Base-by-base conservation (phyloP, 1,140 invertebrate genomes). In the Cydia fagiglandana region DNA sequence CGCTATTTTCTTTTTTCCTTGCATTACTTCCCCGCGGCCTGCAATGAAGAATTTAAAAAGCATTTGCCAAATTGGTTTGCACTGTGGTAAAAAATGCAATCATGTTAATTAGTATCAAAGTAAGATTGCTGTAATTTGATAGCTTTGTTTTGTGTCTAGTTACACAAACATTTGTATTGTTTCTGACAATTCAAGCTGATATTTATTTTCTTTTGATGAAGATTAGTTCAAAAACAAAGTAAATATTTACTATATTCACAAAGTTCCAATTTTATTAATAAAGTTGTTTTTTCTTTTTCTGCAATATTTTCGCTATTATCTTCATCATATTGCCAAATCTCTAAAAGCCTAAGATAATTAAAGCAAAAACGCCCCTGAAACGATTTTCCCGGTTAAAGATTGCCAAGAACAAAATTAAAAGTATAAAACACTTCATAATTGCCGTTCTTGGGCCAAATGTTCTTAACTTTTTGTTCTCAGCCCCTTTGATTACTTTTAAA, bases 401-500 rank as follows among this genome's bases (percentile, higher is more conserved):
- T 84, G 78, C 73, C 77, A 81, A 81, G 77, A 83, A 82, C 81
- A 79, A 86, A 86, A 88, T 89, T 87, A 89, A 83, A 86, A 81
- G 66, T 86, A 86, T 90, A 86, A 88, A 88, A 84, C 79, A 84
- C 79, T 83, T 84, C 77, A 88, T 85, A 87, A 88, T 85, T 82
- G 84, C 84, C 76, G 79, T 81, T 79, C 78, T 75, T 78, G 83
- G 61, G 84, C 84, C 82, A 89, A 90, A 87, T 85, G 87, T 83
- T 83, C 78, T 80, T 79, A 84, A 83, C 81, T 86, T 83, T 80
- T 79, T 79, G 66, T 83, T 86, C 80, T 77, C 74, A 81, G 77
- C 75, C 83, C 84, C 88, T 86, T 80, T 91, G 87, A 90, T 91
- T 91, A 90, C 85, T 87, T 89, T 87, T 85, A 86, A 89, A 86